Conservation (phyloP, 2,113 vertebrate genomes). For the Gavialis gangeticus region DNA sequence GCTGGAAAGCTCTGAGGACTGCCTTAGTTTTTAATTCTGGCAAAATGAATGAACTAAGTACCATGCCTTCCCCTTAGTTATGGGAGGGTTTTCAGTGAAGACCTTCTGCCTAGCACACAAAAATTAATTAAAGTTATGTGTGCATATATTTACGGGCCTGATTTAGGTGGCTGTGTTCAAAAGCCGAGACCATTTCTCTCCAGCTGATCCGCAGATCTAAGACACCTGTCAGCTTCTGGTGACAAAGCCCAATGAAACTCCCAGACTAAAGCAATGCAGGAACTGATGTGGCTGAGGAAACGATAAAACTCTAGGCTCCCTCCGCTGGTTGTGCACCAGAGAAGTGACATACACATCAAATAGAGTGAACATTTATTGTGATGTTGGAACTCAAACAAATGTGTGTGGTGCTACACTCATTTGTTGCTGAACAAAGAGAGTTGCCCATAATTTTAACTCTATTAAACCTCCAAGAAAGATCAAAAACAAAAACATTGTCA, state of each 20-base stretch:
- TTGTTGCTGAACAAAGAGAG: conserved; percentile 22
- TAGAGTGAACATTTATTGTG: background rate
- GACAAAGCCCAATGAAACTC: background rate
- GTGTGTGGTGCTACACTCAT: background rate
- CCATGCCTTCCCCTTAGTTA: background rate
- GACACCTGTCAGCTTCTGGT: background rate
- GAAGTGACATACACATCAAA: background rate
- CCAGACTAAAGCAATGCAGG: background rate
- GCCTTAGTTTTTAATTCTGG: background rate
- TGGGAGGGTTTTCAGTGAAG: background rate
- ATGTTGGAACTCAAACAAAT: conserved; percentile 12
- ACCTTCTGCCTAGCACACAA: background rate
- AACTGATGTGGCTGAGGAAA: background rate
- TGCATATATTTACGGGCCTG: background rate
- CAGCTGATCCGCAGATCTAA: rapidly evolving
- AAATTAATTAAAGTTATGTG: background rate
- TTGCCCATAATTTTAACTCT: conserved; percentile 3
- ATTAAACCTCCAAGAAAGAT: conserved; percentile 23
- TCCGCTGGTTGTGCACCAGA: conserved; percentile 4
- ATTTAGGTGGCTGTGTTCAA: background rate
- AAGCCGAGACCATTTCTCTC: rapidly evolving
- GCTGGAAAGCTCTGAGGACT: background rate
- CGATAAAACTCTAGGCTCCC: background rate
- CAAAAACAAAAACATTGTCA: background rate
- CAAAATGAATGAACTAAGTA: background rate